A percentile compares a stretch with the other conserved stretches of the same genome.
Evolutionary conservation across 2,113 vertebrate species (phyloP).

Genomic region (Rhinolophus ferrumequinum): DNA sequence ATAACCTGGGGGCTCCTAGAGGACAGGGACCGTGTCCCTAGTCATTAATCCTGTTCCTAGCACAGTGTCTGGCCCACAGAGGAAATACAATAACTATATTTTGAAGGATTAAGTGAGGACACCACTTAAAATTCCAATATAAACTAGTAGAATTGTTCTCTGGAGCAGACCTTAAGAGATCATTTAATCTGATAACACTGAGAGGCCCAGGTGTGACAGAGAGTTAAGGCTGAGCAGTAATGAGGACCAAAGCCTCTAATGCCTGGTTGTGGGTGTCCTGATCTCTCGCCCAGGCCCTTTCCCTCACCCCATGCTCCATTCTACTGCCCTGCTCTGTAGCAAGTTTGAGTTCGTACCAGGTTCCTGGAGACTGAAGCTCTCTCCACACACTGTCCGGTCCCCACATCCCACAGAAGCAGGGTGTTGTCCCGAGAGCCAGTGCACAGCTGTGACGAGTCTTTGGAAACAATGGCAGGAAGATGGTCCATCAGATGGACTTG

Average conservation of each 20-base stretch:
- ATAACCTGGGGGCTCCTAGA: background rate
- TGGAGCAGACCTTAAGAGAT: background rate
- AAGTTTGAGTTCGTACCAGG: conserved; percentile 86
- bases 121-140: background rate
- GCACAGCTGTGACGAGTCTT: conserved; percentile 92
- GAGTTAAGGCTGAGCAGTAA: background rate
- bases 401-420: conserved; percentile 95
- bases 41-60: background rate
- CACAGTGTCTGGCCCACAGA: background rate
- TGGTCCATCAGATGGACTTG: background rate
- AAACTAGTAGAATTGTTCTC: background rate
- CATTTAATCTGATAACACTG: background rate
- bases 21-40: background rate
- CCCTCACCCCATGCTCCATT: background rate
- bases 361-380: conserved; percentile 93
- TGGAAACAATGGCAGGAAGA: background rate
- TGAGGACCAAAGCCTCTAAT: background rate
- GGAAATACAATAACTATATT: background rate
- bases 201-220: background rate
- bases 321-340: background rate
- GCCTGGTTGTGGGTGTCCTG: background rate
- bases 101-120: background rate
- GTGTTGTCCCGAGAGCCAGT: conserved; percentile 96
- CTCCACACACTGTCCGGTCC: conserved; percentile 89
- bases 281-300: background rate